phyloP scores from a whole-genome alignment of 1,140 invertebrate genomes.

The Anoplophora glabripennis region DNA sequence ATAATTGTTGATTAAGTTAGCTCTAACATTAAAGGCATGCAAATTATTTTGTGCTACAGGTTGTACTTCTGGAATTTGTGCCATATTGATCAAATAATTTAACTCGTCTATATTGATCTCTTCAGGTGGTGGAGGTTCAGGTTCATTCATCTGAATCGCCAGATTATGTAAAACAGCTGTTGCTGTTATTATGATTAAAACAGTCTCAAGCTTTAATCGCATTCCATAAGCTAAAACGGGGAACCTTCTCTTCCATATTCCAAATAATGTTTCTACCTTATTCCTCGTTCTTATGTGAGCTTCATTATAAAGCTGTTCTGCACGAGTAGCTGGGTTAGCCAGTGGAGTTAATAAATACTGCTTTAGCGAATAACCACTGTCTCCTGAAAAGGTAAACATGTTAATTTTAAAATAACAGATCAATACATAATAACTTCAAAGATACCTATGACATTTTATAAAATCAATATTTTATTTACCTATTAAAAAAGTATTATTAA shows the following conservation, averaged over 20 bases:
- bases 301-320: conserved; percentile 40
- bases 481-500: too few relatives aligned
- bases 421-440: too few relatives aligned
- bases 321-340: conserved; percentile 17
- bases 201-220: conserved; percentile 30
- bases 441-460: too few relatives aligned
- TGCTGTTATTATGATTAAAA: conserved; percentile 35
- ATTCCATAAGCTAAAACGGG: conserved; percentile 32
- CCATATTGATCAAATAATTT: not conserved
- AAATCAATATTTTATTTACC: too few relatives aligned
- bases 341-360: conserved; percentile 39
- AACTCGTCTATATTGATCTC: not conserved
- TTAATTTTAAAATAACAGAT: too few relatives aligned
- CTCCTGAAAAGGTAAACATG: conserved; percentile 24
- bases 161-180: conserved; percentile 5
- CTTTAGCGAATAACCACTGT: conserved; percentile 38
- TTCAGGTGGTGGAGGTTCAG: conserved; percentile 7
- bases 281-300: conserved; percentile 45
- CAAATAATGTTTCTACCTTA: conserved; percentile 43
- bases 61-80: not conserved
- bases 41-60: not conserved
- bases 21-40: too few relatives aligned
- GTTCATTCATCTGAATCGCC: not conserved
- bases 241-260: conserved; percentile 43
- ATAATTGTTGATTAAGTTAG: too few relatives aligned